These are phyloP conservation scores for Campylorhamphus procurvoides DNA, from an alignment of 2,113 vertebrate genomes.

Conservation along the genomic window DNA sequence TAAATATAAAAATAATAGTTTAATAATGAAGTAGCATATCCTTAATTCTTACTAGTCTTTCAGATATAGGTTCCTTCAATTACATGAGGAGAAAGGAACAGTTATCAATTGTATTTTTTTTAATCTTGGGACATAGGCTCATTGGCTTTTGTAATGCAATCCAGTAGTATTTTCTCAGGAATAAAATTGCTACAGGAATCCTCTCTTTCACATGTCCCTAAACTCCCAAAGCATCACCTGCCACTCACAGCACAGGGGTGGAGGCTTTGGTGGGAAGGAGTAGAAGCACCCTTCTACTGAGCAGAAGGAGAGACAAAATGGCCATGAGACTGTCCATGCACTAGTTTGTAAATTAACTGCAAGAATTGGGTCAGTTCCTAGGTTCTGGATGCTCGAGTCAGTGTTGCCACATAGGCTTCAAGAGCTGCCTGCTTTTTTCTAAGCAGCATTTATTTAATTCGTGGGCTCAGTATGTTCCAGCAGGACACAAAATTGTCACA, in stretches of 20 bases:
- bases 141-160: neutral
- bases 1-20: neutral
- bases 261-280: neutral
- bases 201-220: neutral
- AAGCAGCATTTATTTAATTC: neutral
- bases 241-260: neutral
- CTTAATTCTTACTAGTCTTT: neutral
- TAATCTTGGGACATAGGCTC: neutral
- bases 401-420: neutral
- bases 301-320: neutral
- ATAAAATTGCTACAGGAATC: neutral
- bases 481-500: neutral
- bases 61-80: neutral
- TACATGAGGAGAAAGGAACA: neutral
- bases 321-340: neutral
- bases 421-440: neutral
- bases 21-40: fast-evolving
- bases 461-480: neutral
- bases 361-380: neutral
- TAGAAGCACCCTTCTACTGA: too few species aligned
- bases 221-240: neutral
- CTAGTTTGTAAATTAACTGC: neutral
- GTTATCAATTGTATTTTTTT: neutral
- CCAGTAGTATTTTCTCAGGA: neutral
- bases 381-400: neutral